Evolutionary conservation across 2,797 vertebrate genomes (phyloP), one percentile per base, ranked within the genome.

Genomic region (Manis crassicaudata): DNA sequence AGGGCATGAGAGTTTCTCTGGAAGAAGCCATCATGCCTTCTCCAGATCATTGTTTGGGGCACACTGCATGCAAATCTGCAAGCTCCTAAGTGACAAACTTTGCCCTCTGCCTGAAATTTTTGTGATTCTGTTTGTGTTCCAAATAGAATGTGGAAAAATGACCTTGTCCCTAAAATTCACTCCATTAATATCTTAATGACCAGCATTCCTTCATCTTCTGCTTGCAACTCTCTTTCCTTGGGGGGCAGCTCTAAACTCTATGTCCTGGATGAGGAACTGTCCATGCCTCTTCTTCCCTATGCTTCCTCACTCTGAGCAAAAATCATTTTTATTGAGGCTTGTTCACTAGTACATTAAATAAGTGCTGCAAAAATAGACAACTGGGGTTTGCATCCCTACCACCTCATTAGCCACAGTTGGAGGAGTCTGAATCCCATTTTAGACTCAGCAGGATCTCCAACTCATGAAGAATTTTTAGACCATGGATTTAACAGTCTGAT

Each of bases 381-480:
- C 32, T 25, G 46, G 62, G n/a, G 37, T 50, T 56, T 70, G 20
- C 37, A 68, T 6, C 60, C 11, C 60, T n/a, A 62, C 65, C 23
- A 89, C 52, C 75, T 81, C 73, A 76, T 92, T 84, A 89, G 86
- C 67, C 40, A 68, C 17, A 23, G 27, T 43, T 54, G 46, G 72
- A 67, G 46, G 72, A 67, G 60, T 79, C 79, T 94, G 79, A 85
- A 92, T 75, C n/a, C 54, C 37, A 46, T 79, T 83, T 70, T 75
- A 80, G 32, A 75, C 60, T 85, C 81, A 81, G 20, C 12, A 50
- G 43, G 16, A 54, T 85, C 20, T 72, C 58, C 75, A 81, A 80
- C 50, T 35, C 58, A 14, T 62, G 35, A 81, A 12, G 25, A 62
- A 81, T 75, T 52, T 73, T 89, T 75, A 84, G 79, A 80, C 21